phyloP scores from a whole-genome alignment of 2,113 vertebrate genomes.

The Pao palembangensis region DNA sequence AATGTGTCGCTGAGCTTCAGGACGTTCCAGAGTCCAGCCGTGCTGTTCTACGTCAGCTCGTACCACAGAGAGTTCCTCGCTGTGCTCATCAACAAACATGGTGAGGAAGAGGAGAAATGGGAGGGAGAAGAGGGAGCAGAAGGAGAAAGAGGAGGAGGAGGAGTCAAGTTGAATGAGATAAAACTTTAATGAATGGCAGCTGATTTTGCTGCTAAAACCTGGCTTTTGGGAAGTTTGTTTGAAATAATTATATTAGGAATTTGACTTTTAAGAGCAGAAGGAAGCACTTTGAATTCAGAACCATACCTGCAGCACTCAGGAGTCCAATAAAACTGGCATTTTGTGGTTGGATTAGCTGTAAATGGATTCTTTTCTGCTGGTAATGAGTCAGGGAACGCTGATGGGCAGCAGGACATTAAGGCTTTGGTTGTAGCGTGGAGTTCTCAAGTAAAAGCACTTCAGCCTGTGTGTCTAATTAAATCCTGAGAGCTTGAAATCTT shows the following conservation, averaged over 20 bases:
- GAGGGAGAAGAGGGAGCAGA: too few relatives aligned
- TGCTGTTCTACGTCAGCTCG: constrained; percentile 83
- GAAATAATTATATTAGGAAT: constrained; percentile 20
- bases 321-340: constrained; percentile 34
- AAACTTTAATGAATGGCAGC: too few relatives aligned
- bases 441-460: constrained; percentile 25
- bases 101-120: constrained; percentile 69
- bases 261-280: constrained; percentile 8
- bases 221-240: neutral
- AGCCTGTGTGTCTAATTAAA: constrained; percentile 23
- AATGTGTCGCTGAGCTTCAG: constrained; percentile 82
- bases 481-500: constrained; percentile 4
- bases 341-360: constrained; percentile 39
- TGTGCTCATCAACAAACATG: constrained; percentile 82
- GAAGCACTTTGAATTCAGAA: constrained; percentile 22
- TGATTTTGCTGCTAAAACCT: too few relatives aligned
- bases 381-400: constrained; percentile 41
- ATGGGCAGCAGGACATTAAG: constrained; percentile 36
- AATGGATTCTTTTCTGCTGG: constrained; percentile 22
- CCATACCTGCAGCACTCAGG: constrained; percentile 18
- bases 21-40: constrained; percentile 79
- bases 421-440: constrained; percentile 20
- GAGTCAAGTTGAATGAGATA: too few relatives aligned
- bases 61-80: constrained; percentile 86
- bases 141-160: too few relatives aligned